Evolutionary conservation across 2,888 invertebrate genomes (phyloP), one percentile per base, ranked within the genome.

Genomic region (Nomada ruficornis): DNA sequence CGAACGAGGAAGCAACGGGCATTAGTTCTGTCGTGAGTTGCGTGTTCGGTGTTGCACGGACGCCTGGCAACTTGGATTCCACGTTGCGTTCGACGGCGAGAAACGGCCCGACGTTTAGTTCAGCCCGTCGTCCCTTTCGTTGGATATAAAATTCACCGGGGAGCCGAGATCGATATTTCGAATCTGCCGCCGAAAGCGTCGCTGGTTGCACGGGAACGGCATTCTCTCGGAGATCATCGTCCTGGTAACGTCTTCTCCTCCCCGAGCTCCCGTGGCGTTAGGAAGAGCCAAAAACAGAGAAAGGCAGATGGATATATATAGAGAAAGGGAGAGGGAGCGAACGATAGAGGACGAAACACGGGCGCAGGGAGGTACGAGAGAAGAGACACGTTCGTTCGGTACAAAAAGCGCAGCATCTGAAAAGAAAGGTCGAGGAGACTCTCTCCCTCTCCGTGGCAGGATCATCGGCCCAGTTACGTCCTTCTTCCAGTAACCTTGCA

Each of bases 391-490:
- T 82, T 84, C 65, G 82, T 80, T 77, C 70, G 62, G 73, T 60
- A 77, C 70, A 87, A 83, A 85, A 87, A 87, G 88, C 77, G 75
- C 81, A 86, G 77, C 80, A 75, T 75, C 84, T 74, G 78, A 80
- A 86, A 88, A 86, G 87, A 86, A 86, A 86, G 86, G 90, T 87
- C 88, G 84, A 87, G 84, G 80, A 83, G 81, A 85, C 81, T 77
- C 57, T 83, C 62, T 79, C 83, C 84, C 82, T 83, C 74, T 62
- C 55, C 67, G 65, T 70, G 84, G 44, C 77, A 91, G 90, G 90
- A 92, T 91, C 91, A 91, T 92, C 91, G 91, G 87, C 91, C 91
- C 88, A 91, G 91, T 92, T 91, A 90, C 91, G 90, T 90, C 91
- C 91, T 89, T 91, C 90, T 90, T 89, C 87, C 87, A 88, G 89